phyloP scores from a whole-genome alignment of 2,113 vertebrate genomes.

The Recurvirostra avosetta region DNA sequence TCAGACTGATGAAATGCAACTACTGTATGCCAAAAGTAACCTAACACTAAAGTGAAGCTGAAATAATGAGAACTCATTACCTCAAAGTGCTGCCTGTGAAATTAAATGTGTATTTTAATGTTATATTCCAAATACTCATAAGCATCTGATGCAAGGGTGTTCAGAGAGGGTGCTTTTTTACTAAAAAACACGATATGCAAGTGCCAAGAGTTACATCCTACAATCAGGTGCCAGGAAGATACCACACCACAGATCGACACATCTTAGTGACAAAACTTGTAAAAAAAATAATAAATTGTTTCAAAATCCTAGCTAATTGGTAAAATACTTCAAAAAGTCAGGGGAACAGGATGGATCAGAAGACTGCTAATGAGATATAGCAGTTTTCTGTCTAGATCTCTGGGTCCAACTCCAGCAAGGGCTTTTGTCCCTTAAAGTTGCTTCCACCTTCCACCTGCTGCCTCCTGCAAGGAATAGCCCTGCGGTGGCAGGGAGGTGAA shows the following conservation, averaged over 20 bases:
- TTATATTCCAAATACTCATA: not conserved
- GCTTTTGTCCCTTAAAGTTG: not conserved
- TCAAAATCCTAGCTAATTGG: not conserved
- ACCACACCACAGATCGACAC: not conserved
- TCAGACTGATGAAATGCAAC: slow-evolving; percentile 67
- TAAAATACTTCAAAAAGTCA: not conserved
- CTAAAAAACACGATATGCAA: not conserved
- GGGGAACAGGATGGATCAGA: not conserved
- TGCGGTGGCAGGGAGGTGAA: not conserved
- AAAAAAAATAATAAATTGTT: not conserved
- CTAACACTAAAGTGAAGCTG: not conserved
- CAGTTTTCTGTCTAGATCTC: not conserved
- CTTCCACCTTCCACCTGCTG: not conserved
- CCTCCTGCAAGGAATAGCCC: not conserved
- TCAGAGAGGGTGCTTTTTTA: not conserved
- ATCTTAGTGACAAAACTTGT: not conserved
- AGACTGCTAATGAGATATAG: not conserved
- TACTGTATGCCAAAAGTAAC: not conserved
- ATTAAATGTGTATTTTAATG: not conserved
- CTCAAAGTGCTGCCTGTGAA: not conserved
- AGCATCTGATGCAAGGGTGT: not conserved
- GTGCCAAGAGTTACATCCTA: not conserved
- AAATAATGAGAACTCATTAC: not conserved
- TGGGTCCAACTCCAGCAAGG: not conserved
- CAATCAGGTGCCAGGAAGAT: not conserved